These are phyloP conservation scores for Nebria ingens DNA, from an alignment of 1,140 invertebrate species.

Conservation along the genomic window DNA sequence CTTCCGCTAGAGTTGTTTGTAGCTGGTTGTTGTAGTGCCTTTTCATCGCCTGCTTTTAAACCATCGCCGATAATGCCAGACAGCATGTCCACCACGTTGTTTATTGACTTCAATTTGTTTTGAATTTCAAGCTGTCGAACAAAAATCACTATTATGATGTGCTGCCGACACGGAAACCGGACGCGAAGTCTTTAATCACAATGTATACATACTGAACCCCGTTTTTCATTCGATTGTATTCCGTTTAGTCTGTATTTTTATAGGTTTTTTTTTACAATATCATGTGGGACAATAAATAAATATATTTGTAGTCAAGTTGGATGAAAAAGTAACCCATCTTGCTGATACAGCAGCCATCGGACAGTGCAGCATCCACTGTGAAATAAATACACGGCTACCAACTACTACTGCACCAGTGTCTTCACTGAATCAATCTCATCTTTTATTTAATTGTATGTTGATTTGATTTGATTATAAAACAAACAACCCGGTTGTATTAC, in stretches of 20 bases:
- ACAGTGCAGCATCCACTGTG: neutral
- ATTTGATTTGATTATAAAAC: no score
- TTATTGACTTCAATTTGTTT: constrained; percentile 69
- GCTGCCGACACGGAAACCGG: neutral
- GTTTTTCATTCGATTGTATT: neutral
- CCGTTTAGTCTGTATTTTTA: neutral
- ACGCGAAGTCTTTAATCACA: neutral
- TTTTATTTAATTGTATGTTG: neutral
- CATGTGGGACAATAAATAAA: constrained; percentile 7
- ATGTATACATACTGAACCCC: constrained; percentile 12
- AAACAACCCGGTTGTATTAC: no score
- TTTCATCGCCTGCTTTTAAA: constrained; percentile 20
- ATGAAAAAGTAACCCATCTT: constrained; percentile 16
- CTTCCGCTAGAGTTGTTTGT: constrained; percentile 12
- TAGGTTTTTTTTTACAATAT: neutral
- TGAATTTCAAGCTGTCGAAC: constrained; percentile 63
- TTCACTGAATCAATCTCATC: no score
- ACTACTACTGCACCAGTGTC: constrained; percentile 4
- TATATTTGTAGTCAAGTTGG: neutral
- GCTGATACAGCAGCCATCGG: constrained; percentile 1
- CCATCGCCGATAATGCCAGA: constrained; percentile 61
- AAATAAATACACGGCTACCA: neutral
- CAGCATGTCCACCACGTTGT: constrained; percentile 75
- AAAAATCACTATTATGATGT: constrained; percentile 16
- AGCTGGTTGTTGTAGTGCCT: constrained; percentile 22